Evolutionary conservation across 2,797 vertebrate species (phyloP), one percentile per base, ranked within the genome.

Genomic region (Tragelaphus eurycerus): DNA sequence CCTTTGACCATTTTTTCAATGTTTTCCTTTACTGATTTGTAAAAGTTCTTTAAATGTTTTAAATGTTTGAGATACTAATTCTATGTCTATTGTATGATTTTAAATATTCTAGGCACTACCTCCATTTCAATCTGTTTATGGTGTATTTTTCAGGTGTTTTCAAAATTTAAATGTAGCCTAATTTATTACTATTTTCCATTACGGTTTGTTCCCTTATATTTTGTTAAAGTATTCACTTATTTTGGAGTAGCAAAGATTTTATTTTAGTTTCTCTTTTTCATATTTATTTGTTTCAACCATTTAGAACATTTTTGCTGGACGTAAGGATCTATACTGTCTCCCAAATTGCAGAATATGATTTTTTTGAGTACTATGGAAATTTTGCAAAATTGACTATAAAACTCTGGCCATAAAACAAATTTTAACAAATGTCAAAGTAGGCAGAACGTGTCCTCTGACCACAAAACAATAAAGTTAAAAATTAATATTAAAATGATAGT

Each of bases 401-500:
- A 76, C 19, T 91, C 7, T 89, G 21, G 31, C 16, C 60, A 52
- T 90, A 55, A 91, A 89, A 89, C 10, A 93, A 94, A 23, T 91
- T 92, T 95, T 82, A 82, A 93, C 60, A 93, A 95, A 89, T 76
- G 27, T 92, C 48, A 62, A 95, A 94, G 21, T 43, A 92, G 43
- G 25, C 23, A 96, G 60, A 60, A 88, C 9, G 67, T 85, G 15
- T 76, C 86, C 57, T 91, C 50, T 81, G 5, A 64, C 4, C 34
- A 95, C 0, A 79, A 94, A 93, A 79, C 21, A 97, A 97, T 92
- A 52, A 93, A 95, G 82, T 86, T 59, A 82, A 50, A 93, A 85
- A 92, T 84, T 38, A 96, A 38, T 57, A 87, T 48, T 48, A 59
- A 90, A 86, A 93, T 86, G 27, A 62, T 15, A 84, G 59, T 2